Percentiles rank a stretch among this genome's conserved stretches.
Conservation (phyloP, 2,113 vertebrate species). For the Hyaena hyaena region DNA sequence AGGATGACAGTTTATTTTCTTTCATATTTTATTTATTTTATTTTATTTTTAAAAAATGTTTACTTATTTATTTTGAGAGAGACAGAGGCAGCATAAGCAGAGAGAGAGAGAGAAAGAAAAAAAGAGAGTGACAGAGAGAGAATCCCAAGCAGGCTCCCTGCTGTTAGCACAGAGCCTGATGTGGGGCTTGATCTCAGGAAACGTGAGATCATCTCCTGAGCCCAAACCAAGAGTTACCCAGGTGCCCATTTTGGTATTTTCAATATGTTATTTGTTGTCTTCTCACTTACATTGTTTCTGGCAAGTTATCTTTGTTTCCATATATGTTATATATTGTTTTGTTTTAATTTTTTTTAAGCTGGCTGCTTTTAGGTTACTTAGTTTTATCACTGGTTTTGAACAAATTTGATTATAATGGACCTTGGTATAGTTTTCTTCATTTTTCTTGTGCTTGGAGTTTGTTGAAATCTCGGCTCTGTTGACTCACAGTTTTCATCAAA, state of each 20-base stretch:
- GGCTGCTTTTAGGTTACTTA: neutral
- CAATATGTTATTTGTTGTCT: neutral
- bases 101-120: too few relatives aligned
- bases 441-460: neutral
- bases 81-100: too few relatives aligned
- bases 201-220: too few relatives aligned
- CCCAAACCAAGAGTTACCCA: too few relatives aligned
- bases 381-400: neutral
- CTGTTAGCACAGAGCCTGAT: too few relatives aligned
- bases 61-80: too few relatives aligned
- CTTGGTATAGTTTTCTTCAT: neutral
- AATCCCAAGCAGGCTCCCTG: too few relatives aligned
- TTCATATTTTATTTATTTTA: neutral
- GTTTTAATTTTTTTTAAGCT: neutral
- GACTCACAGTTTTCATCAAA: neutral
- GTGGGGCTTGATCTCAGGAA: too few relatives aligned
- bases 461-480: neutral
- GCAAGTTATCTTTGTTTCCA: neutral
- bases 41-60: too few relatives aligned
- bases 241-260: neutral
- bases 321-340: neutral
- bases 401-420: neutral
- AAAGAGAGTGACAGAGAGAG: too few relatives aligned
- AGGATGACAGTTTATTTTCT: neutral
- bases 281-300: neutral